Conservation (phyloP, 2,797 vertebrate species). For the Rhabdophis nuchalis region DNA sequence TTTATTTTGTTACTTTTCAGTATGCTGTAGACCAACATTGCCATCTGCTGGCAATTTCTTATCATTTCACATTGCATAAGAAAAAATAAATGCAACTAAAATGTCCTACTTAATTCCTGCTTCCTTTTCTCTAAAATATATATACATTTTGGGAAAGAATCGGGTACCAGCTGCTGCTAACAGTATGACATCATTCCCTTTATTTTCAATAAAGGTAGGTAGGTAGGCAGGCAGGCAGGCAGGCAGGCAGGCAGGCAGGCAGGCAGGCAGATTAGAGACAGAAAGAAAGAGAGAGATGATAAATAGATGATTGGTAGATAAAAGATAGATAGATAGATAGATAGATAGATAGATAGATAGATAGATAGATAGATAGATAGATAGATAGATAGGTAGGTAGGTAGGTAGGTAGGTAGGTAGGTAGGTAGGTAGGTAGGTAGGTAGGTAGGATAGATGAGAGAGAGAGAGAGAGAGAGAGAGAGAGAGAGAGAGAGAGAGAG, state of each 20-base stretch:
- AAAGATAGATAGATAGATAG: too few relatives aligned
- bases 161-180: neutral
- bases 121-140: neutral
- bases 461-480: too few relatives aligned
- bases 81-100: neutral
- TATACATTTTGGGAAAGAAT: neutral
- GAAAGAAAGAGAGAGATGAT: neutral
- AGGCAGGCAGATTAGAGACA: neutral
- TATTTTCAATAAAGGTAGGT: neutral
- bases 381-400: too few relatives aligned
- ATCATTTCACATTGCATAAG: neutral
- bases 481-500: too few relatives aligned
- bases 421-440: too few relatives aligned
- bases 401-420: too few relatives aligned
- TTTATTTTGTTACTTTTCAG: accelerated
- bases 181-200: neutral
- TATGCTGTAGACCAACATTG: constrained; percentile 57
- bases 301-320: too few relatives aligned
- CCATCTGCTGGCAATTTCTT: constrained; percentile 64
- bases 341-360: too few relatives aligned
- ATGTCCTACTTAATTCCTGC: constrained; percentile 1
- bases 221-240: neutral
- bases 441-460: too few relatives aligned
- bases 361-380: too few relatives aligned
- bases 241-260: accelerated